A percentile compares a stretch with the other conserved stretches of the same genome.
Evolutionary conservation across 2,888 invertebrate species (phyloP).

Genomic region (Lottia scabra): DNA sequence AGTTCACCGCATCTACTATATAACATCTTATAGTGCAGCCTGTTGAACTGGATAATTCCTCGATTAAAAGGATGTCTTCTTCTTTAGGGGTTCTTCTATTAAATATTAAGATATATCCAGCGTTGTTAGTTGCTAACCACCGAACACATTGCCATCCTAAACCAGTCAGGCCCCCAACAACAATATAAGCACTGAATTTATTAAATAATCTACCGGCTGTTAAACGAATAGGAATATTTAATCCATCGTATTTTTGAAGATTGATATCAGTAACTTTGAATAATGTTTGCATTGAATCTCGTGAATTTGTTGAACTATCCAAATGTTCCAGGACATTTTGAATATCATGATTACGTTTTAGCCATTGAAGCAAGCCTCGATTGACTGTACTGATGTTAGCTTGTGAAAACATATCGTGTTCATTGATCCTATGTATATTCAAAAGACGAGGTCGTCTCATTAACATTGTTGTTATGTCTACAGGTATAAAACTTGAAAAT

Average conservation of each 20-base stretch:
- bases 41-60: constrained; percentile 17
- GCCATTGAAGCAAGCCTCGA: background rate
- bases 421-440: background rate
- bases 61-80: constrained; percentile 27
- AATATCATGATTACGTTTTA: background rate
- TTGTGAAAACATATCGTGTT: background rate
- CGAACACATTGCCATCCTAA: constrained; percentile 49
- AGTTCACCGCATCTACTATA: constrained; percentile 40
- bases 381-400: background rate
- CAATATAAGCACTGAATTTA: constrained; percentile 39
- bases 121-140: constrained; percentile 39
- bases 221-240: background rate
- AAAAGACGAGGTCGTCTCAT: too few species aligned
- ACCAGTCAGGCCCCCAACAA: constrained; percentile 52
- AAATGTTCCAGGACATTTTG: background rate
- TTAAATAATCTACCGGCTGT: constrained; percentile 28
- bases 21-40: constrained; percentile 30
- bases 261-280: background rate
- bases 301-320: background rate
- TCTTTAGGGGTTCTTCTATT: constrained; percentile 35
- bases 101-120: constrained; percentile 40
- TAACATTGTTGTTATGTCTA: background rate
- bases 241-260: background rate
- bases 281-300: background rate
- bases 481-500: background rate